A percentile compares a stretch with the other conserved stretches of the same genome.
phyloP scores from a whole-genome alignment of 37 sponge, comb jelly and placozoan species.

The Diacarnus erythraeanus region DNA sequence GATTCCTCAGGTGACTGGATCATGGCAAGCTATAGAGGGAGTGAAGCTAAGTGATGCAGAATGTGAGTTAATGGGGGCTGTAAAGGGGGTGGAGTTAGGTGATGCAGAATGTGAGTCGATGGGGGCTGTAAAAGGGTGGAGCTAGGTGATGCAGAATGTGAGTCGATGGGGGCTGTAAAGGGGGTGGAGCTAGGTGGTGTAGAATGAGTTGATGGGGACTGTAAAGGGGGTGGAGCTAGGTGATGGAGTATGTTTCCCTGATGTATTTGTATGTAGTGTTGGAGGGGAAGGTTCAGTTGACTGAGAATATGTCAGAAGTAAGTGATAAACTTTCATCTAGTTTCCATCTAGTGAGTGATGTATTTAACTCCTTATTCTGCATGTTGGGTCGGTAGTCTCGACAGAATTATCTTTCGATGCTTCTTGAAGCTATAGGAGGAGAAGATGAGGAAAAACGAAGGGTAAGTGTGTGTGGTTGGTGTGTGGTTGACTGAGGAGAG shows the following conservation, averaged over 20 bases:
- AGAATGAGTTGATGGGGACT: too few relatives aligned
- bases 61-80: background rate
- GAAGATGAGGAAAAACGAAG: conserved; percentile 66
- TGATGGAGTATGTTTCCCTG: background rate
- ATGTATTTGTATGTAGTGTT: background rate
- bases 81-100: too few relatives aligned
- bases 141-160: background rate
- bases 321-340: too few relatives aligned
- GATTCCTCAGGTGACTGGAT: too few relatives aligned
- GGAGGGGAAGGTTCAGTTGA: background rate
- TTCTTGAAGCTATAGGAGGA: conserved; percentile 70
- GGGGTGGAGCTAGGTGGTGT: too few relatives aligned
- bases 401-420: conserved; percentile 48
- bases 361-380: background rate
- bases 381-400: conserved; percentile 40
- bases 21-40: conserved; percentile 55
- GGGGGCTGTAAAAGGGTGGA: conserved; percentile 46
- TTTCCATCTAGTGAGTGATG: too few relatives aligned
- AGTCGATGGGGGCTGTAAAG: background rate
- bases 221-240: conserved; percentile 40
- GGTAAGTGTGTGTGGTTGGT: conserved; percentile 38
- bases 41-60: background rate
- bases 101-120: too few relatives aligned
- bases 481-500: background rate
- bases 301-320: background rate